Evolutionary conservation across 2,113 vertebrate genomes (phyloP), one percentile per base, ranked within the genome.

Genomic region (Percopsis transmontana): DNA sequence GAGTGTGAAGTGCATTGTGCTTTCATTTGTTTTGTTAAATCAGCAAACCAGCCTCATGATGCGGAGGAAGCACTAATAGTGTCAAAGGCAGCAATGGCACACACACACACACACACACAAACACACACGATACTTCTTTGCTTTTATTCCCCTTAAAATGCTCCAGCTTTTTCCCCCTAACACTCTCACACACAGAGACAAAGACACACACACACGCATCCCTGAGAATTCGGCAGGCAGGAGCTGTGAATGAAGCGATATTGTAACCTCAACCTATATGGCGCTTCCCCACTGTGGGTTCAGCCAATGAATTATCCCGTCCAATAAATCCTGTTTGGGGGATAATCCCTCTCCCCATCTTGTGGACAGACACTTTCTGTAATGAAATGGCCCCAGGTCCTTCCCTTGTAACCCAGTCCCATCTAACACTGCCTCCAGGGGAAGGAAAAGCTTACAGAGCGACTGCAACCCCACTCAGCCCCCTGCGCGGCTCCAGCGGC

Each of bases 251-350:
- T 87, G 88, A 87, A 90, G 86, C 78, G 87, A 91, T 92, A 92
- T 90, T 89, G 88, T 92, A 89, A 91, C 90, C 90, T 91, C 88
- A 89, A 91, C 90, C 92, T 89, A 88, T 86, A 85, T 84, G 86
- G 87, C 87, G 84, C 87, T 88, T 91, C 85, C 83, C 90, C 83
- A 89, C 85, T 90, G 88, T 85, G 88, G 84, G 87, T 91, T 92
- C 87, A 88, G 84, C 90, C 88, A 86, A 91, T 88, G 87, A 93
- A 91, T 92, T 89, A 90, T 91, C 89, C 90, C 88, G 89, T 92
- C 87, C 85, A 91, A 90, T 90, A 93, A 93, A 93, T 92, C 92
- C 91, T 90, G 88, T 92, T 92, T 90, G 88, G 80, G 80, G 92
- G 90, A 92, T 92, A 93, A 92, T 91, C 92, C 88, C 85, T 91